phyloP scores from a whole-genome alignment of 2,888 invertebrate genomes.

The Melikaiella ostensackeni region DNA sequence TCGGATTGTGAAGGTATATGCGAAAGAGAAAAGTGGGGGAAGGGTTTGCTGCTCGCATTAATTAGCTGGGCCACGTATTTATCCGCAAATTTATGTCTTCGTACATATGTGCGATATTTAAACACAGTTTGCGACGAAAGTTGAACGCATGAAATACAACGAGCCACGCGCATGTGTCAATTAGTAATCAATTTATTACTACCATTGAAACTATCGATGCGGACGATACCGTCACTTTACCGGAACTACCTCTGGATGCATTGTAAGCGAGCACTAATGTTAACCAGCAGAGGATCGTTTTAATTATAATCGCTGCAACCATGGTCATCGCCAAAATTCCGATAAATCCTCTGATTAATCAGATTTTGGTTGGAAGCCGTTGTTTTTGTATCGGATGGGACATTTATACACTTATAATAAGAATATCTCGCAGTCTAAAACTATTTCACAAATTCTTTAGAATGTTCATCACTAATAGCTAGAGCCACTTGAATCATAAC shows the following conservation, averaged over 20 bases:
- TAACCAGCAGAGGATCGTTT: conserved; percentile 6
- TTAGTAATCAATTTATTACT: conserved; percentile 70
- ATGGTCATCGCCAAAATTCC: neutral
- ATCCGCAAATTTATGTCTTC: conserved; percentile 71
- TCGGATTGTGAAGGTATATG: conserved; percentile 64
- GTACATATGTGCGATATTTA: conserved; percentile 68
- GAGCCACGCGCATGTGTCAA: conserved; percentile 62
- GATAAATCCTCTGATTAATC: neutral
- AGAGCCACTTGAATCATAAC: too few relatives aligned
- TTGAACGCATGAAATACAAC: conserved; percentile 67
- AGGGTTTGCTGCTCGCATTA: conserved; percentile 59
- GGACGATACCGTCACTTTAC: conserved; percentile 46
- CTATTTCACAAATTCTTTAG: too few relatives aligned
- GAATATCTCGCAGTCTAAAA: too few relatives aligned
- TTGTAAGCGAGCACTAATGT: conserved; percentile 22
- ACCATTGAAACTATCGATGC: conserved; percentile 45
- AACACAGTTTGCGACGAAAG: conserved; percentile 62
- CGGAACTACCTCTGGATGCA: conserved; percentile 56
- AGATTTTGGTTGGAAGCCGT: neutral
- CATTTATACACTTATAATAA: too few relatives aligned
- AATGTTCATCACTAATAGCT: too few relatives aligned
- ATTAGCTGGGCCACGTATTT: conserved; percentile 70
- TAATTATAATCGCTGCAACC: conserved; percentile 14
- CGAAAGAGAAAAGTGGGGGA: conserved; percentile 41
- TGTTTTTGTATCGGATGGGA: too few relatives aligned